These are phyloP conservation scores for Apaloderma vittatum DNA, from an alignment of 2,113 vertebrate genomes.

Conservation along the genomic window DNA sequence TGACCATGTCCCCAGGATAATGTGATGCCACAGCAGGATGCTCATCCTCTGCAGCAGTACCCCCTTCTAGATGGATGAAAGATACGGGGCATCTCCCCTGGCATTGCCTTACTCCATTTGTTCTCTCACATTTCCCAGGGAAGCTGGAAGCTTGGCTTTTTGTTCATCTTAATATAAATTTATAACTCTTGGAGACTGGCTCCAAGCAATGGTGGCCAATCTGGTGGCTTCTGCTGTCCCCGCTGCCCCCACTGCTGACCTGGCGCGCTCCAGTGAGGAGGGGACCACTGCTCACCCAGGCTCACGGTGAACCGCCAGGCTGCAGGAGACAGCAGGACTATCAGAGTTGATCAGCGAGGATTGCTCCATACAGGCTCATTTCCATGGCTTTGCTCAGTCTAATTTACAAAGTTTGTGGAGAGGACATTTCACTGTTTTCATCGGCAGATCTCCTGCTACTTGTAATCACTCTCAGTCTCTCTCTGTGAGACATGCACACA, in stretches of 20 bases:
- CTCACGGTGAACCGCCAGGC: background rate
- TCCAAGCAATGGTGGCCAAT: background rate
- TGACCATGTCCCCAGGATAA: background rate
- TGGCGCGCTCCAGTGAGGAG: background rate
- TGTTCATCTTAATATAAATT: background rate
- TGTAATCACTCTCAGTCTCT: background rate
- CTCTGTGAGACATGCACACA: background rate
- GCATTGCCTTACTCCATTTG: fast-evolving
- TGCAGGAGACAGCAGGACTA: background rate
- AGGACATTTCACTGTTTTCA: background rate
- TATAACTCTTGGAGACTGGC: background rate
- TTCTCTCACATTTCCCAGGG: background rate
- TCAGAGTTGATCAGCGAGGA: background rate
- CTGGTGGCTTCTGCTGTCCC: background rate
- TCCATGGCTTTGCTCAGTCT: background rate
- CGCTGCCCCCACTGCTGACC: background rate
- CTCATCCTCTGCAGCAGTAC: background rate
- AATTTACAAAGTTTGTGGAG: background rate
- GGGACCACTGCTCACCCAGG: background rate
- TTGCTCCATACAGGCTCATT: background rate
- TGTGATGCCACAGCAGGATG: background rate
- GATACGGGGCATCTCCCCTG: background rate
- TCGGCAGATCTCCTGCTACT: background rate
- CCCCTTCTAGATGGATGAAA: background rate
- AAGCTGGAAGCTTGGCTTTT: background rate